phyloP scores from a whole-genome alignment of 2,888 invertebrate genomes.

The Apamea sordens region DNA sequence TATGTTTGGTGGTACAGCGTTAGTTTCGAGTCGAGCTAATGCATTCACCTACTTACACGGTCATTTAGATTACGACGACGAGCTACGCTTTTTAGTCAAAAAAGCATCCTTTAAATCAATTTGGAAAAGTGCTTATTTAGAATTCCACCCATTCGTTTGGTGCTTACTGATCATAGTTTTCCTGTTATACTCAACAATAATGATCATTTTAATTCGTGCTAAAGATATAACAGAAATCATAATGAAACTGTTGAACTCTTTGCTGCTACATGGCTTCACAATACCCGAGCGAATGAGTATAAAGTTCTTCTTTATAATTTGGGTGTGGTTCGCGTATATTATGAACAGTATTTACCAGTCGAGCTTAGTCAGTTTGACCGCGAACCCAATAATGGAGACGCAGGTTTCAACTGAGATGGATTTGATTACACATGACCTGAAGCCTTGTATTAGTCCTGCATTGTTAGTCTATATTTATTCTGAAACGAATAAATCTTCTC shows the following conservation, averaged over 20 bases:
- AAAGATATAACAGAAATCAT: constrained; percentile 45
- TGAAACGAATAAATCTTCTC: constrained; percentile 59
- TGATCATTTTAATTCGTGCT: constrained; percentile 34
- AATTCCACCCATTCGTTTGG: constrained; percentile 61
- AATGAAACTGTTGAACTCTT: constrained; percentile 33
- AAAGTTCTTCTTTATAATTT: constrained; percentile 66
- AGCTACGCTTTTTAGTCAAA: constrained; percentile 51
- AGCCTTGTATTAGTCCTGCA: constrained; percentile 41
- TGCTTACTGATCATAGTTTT: constrained; percentile 29
- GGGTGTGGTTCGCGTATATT: constrained; percentile 76
- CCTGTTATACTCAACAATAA: constrained; percentile 27
- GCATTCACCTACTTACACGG: constrained; percentile 43
- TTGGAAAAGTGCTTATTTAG: constrained; percentile 67
- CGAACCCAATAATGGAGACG: constrained; percentile 58
- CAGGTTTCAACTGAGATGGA: constrained; percentile 60
- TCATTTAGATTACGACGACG: constrained; percentile 50
- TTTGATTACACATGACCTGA: constrained; percentile 14
- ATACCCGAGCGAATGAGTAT: constrained; percentile 10
- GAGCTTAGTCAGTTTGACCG: constrained; percentile 67
- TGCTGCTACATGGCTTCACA: constrained; percentile 43
- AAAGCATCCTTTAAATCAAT: constrained; percentile 32
- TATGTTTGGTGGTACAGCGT: constrained; percentile 44
- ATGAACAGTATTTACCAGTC: constrained; percentile 69
- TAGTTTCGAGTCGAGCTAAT: constrained; percentile 27
- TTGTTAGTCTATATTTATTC: neutral